Conservation (phyloP, 2,888 invertebrate genomes). For the Drosophila fulvimacula region DNA sequence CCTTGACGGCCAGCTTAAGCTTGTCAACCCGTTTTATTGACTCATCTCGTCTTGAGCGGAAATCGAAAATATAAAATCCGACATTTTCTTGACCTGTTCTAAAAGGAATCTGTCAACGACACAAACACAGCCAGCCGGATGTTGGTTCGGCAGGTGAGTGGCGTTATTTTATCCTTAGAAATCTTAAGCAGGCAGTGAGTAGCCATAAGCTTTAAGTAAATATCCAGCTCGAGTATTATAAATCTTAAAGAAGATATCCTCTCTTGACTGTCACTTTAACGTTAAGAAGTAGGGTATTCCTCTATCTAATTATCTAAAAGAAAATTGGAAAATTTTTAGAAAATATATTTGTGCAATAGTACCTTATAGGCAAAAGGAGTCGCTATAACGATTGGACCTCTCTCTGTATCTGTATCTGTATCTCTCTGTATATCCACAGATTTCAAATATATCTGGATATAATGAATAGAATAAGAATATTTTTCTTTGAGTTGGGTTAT, state of each 20-base stretch:
- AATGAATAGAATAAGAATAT: no score
- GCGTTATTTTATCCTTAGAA: neutral
- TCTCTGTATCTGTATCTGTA: no score
- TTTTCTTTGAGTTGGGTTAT: no score
- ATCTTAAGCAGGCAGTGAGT: neutral
- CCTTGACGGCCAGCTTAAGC: neutral
- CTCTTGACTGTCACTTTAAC: no score
- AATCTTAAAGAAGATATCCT: neutral
- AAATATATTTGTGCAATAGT: no score
- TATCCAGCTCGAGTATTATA: neutral
- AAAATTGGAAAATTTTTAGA: no score
- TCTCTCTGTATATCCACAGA: no score
- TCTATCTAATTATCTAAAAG: no score
- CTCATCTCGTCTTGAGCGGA: neutral
- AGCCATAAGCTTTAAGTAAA: neutral
- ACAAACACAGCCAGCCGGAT: neutral
- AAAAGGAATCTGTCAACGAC: neutral
- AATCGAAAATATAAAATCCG: slow-evolving; percentile 4
- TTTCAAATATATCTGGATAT: no score
- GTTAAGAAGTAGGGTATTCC: no score
- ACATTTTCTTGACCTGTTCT: neutral
- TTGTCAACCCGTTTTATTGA: neutral
- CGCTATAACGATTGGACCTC: no score
- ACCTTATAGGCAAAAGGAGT: no score
- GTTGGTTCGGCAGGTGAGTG: neutral